Base-by-base conservation (phyloP, 2,888 invertebrate species). In the Sarcophaga rosellei region DNA sequence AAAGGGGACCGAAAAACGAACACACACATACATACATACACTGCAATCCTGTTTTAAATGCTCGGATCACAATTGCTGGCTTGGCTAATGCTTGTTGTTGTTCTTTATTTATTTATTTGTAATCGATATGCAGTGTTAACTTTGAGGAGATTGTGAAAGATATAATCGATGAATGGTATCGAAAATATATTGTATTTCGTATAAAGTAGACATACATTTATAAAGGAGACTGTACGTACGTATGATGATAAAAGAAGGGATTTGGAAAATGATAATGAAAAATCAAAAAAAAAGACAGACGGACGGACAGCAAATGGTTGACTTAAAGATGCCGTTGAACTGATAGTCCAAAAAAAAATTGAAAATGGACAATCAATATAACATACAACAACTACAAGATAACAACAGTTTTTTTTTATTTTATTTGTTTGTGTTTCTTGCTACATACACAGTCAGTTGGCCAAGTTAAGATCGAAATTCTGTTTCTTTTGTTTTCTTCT, bases 71-170 rank as follows among this genome's bases (percentile, higher is more conserved):
- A 86, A 82, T 80, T 80, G 79, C 66, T 78, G 70, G 10, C 45
- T 65, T 65, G 15, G n/a, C 21, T 61, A 10, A 53, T 44, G 15
- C 44, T 68, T 59, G 2, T 72, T 17, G 35, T 57, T 11, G 57
- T 63, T 78, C n/a, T 47, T 15, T 4, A 11, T 17, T 66, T 23
- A 61, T 81, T 66, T 23, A 53, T 81, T 77, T 84, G 86, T 81
- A 84, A 86, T 86, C 81, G 84, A 86, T 86, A 86, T 86, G 81
- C 86, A 86, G 86, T 84, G 86, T 86, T 84, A 86, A 84, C 81
- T 86, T 86, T 84, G 68, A 66, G 35, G 45, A 84, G 81, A 84
- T 84, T 86, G 45, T 75, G 62, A 77, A 75, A 84, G 86, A 86
- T 86, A 84, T 44, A n/a, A 82, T 77, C 47, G 61, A 17, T 5